Evolutionary conservation across 2,797 vertebrate genomes (phyloP).

Genomic region (Muscicapa comitata): DNA sequence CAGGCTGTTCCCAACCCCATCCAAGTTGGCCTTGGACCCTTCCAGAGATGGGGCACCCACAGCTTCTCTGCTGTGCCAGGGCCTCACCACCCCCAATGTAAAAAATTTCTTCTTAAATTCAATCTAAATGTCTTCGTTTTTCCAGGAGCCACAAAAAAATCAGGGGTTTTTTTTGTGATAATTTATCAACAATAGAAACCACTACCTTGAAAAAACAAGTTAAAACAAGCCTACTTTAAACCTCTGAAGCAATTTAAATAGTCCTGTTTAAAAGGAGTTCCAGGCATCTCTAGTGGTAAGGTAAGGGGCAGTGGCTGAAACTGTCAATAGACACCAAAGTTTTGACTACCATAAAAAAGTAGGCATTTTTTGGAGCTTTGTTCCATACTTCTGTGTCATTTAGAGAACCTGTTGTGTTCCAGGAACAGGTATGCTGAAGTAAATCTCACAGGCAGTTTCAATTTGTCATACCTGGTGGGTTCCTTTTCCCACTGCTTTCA

Average conservation of each 20-base stretch:
- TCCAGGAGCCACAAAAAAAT: not conserved
- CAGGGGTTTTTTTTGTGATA: fast-evolving
- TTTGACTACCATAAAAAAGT: not conserved
- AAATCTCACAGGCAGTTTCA: not conserved
- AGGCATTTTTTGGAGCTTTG: not conserved
- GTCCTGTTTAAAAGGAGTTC: not conserved
- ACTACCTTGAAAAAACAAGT: not conserved
- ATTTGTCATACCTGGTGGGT: not conserved
- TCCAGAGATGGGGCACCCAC: not conserved
- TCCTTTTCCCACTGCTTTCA: not conserved
- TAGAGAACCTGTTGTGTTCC: not conserved
- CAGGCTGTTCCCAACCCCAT: fast-evolving
- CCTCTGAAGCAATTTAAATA: not conserved
- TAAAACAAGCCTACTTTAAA: not conserved
- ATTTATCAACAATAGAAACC: not conserved
- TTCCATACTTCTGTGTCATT: not conserved
- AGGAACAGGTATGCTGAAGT: not conserved
- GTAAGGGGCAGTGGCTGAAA: not conserved
- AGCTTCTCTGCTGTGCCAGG: not conserved
- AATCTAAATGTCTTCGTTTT: not conserved
- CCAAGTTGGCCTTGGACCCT: not conserved
- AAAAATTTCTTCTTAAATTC: not conserved
- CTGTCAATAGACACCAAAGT: not conserved
- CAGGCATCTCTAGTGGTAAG: not conserved
- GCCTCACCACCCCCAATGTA: fast-evolving